These are phyloP conservation scores for Ichneumoninae sp. DNA, from an alignment of 2,888 invertebrate genomes.

Conservation along the genomic window DNA sequence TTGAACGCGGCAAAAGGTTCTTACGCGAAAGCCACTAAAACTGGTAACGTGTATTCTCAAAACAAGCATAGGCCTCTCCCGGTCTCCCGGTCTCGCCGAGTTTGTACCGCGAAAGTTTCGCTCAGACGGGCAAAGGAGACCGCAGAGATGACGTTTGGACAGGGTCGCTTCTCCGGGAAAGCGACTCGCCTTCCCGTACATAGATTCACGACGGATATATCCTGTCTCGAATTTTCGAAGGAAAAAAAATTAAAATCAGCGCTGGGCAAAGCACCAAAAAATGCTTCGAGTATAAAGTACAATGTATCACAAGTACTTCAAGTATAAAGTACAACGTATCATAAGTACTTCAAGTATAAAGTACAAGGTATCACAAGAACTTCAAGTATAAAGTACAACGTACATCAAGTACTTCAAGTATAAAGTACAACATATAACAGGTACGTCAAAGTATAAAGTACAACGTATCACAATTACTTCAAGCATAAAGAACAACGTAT, in stretches of 20 bases:
- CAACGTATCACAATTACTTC: too few relatives aligned
- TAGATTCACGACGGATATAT: constrained; percentile 25
- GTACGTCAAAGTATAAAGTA: too few relatives aligned
- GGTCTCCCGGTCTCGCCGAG: constrained; percentile 3
- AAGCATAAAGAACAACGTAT: too few relatives aligned
- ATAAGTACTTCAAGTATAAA: too few relatives aligned
- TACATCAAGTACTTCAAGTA: too few relatives aligned
- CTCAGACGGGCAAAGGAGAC: constrained; percentile 33
- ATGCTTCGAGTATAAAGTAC: neutral
- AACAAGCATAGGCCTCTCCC: constrained; percentile 15
- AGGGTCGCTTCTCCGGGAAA: constrained; percentile 8
- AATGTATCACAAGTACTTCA: too few relatives aligned
- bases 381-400: too few relatives aligned
- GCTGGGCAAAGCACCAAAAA: constrained; percentile 3
- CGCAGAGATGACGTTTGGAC: constrained; percentile 25
- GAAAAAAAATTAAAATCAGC: neutral
- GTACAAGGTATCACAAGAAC: too few relatives aligned
- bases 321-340: too few relatives aligned
- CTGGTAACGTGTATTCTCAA: constrained; percentile 27
- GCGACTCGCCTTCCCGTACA: neutral
- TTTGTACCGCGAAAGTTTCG: constrained; percentile 56
- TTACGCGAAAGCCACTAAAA: constrained; percentile 20
- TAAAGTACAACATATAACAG: too few relatives aligned
- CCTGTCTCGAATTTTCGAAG: neutral
- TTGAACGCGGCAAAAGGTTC: constrained; percentile 32